Evolutionary conservation across 2,113 vertebrate genomes (phyloP).

Genomic region (Odontesthes bonariensis): DNA sequence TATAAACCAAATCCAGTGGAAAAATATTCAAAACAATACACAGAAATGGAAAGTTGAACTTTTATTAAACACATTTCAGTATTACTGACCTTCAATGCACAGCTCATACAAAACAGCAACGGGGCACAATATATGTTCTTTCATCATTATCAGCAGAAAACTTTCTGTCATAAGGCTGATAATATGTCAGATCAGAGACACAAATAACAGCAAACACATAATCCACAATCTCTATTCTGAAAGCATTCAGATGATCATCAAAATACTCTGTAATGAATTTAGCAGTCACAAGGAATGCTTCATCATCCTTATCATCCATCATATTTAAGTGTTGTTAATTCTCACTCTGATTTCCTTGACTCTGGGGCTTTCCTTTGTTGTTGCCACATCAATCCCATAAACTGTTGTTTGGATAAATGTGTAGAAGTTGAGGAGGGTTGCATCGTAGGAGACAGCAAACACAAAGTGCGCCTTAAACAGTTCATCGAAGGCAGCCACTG

Average conservation of each 20-base stretch:
- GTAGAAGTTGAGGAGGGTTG: too few species aligned
- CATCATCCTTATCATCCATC: too few species aligned
- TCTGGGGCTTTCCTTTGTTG: too few species aligned
- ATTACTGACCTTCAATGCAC: neutral
- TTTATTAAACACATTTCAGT: neutral
- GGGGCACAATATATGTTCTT: neutral
- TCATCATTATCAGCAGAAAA: neutral
- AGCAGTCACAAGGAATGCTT: slow-evolving; percentile 29
- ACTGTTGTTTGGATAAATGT: too few species aligned
- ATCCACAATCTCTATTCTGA: slow-evolving; percentile 2
- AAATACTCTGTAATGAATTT: slow-evolving; percentile 33
- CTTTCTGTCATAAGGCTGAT: neutral
- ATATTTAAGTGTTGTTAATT: too few species aligned
- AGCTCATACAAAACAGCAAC: slow-evolving; percentile 5
- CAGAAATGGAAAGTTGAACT: neutral
- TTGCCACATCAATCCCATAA: too few species aligned
- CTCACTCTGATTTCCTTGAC: too few species aligned
- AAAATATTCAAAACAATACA: slow-evolving; percentile 2
- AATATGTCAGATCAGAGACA: slow-evolving; percentile 1
- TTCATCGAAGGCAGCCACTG: too few species aligned
- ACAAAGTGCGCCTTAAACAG: too few species aligned
- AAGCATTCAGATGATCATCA: slow-evolving; percentile 44
- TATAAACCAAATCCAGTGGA: neutral
- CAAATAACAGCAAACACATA: neutral
- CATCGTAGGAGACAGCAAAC: too few species aligned